Evolutionary conservation across 1,140 invertebrate genomes (phyloP), one percentile per base, ranked within the genome.

Genomic region (Hycleus phaleratus): DNA sequence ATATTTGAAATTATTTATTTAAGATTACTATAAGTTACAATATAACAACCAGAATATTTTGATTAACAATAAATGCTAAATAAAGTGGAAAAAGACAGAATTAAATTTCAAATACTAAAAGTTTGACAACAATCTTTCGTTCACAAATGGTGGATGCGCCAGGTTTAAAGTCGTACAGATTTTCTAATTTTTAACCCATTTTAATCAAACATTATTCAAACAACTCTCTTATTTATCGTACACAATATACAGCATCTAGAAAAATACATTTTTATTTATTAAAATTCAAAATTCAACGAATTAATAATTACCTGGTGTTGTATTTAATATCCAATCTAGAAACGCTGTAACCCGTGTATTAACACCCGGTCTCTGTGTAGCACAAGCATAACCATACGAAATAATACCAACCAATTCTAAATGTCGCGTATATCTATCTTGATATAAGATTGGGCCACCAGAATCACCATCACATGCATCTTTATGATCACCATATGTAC

Each of bases 391-490:
- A n/a, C 83, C 83, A 56, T 65, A 77, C 52, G 77, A 81, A 38
- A 85, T 76, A n/a, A 84, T 67, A n/a, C 79, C 84, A 1, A 79
- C 59, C 8, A 74, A 58, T 56, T 77, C 74, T 0, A 79, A 58
- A 8, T 74, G 65, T 6, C 71, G 72, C 0, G 67, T 78, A 0
- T 62, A 56, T 0, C 73, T 67, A 63, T 84, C 78, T 39, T 75
- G 70, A 74, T 79, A 85, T 6, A 85, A 66, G 3, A 85, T 60
- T 0, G 85, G 85, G 4, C 85, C 85, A 26, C 86, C 86, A 26
- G 84, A 86, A 68, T 90, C 86, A 52, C 80, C 76, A 81, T 82
- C 80, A 68, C 85, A 88, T 3, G 83, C 74, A 67, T 87, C 85
- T 63, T 82, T 84, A 45, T 77, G 78, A 18, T 71, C 63, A 0